Evolutionary conservation across 2,797 vertebrate genomes (phyloP).

Genomic region (Morelia viridis): DNA sequence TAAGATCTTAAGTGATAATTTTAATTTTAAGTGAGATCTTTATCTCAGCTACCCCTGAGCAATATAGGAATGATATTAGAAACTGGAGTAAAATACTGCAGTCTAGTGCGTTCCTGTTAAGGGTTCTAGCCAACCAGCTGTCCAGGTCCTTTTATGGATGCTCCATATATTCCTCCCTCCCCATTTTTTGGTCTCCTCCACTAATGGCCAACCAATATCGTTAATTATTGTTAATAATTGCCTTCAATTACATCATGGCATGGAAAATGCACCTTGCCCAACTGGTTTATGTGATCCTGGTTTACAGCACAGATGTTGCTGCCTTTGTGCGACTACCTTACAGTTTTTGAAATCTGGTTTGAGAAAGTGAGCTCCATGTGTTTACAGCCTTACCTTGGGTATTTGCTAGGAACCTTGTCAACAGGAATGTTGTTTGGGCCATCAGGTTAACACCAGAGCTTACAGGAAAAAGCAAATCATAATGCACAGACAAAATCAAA

Average conservation of each 20-base stretch:
- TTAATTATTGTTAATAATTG: too few relatives aligned
- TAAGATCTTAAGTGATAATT: too few relatives aligned
- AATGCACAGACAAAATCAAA: constrained; percentile 49
- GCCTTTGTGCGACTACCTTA: neutral
- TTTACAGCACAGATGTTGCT: neutral
- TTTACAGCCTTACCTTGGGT: constrained; percentile 36
- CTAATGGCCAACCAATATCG: too few relatives aligned
- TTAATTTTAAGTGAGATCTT: too few relatives aligned
- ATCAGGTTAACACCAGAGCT: constrained; percentile 53
- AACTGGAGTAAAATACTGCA: too few relatives aligned
- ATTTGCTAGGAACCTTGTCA: constrained; percentile 13
- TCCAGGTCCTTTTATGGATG: too few relatives aligned
- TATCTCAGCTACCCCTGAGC: too few relatives aligned
- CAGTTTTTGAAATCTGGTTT: constrained; percentile 12
- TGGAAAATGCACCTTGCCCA: neutral
- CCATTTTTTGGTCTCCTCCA: too few relatives aligned
- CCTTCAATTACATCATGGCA: neutral
- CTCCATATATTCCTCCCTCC: too few relatives aligned
- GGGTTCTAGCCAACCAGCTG: too few relatives aligned
- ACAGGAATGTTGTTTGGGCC: constrained; percentile 58
- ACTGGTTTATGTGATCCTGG: neutral
- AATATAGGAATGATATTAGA: too few relatives aligned
- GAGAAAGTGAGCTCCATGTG: neutral
- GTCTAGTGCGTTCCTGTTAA: too few relatives aligned
- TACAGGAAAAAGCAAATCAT: constrained; percentile 54